Conservation (phyloP, 2,797 vertebrate species). For the Microcaecilia unicolor region DNA sequence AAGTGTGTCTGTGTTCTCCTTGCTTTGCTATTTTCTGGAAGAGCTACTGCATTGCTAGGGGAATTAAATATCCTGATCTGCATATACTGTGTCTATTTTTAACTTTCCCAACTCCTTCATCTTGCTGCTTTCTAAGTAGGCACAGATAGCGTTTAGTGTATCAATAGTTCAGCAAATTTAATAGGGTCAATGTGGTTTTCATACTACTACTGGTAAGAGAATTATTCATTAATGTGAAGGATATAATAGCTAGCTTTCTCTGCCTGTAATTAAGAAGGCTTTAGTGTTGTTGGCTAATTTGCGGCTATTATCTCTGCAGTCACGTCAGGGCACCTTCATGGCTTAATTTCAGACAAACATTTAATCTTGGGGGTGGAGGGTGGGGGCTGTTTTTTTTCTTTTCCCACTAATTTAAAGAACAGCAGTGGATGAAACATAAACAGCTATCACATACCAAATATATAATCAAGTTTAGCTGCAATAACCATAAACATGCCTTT, state of each 20-base stretch:
- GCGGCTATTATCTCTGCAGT: conserved; percentile 6
- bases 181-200: conserved; percentile 2
- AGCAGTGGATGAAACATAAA: conserved; percentile 1
- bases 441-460: neutral
- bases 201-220: neutral
- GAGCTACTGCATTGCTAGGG: neutral
- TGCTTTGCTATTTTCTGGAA: conserved; percentile 1
- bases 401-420: conserved; percentile 4
- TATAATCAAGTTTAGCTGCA: neutral
- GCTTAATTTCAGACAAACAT: conserved; percentile 1
- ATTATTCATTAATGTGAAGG: conserved; percentile 18
- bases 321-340: neutral
- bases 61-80: neutral
- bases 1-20: too few relatives aligned
- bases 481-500: rapidly evolving
- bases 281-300: conserved; percentile 17
- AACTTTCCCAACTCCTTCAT: neutral
- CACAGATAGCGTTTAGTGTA: neutral
- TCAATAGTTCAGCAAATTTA: conserved; percentile 11
- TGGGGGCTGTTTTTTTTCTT: too few relatives aligned
- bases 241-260: conserved; percentile 7
- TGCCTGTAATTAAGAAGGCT: conserved; percentile 11
- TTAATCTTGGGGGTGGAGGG: too few relatives aligned
- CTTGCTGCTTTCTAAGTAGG: neutral
- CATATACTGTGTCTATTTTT: neutral